Conservation (phyloP, 92 coral and sea anemone species). For the Porites divaricata region DNA sequence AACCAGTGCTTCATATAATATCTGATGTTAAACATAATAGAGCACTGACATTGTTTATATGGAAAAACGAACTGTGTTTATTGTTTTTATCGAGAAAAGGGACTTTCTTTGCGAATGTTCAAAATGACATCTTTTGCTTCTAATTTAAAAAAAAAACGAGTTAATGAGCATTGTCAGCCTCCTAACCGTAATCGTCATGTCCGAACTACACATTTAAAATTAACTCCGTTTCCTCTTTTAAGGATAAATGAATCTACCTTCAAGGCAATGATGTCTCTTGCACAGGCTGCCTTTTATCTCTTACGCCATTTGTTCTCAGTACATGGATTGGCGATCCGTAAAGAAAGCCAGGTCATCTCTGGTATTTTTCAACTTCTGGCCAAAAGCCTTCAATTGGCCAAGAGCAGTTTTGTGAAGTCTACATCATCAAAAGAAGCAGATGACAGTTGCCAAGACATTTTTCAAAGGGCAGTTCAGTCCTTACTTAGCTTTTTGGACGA, state of each 20-base stretch:
- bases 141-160: too few relatives aligned
- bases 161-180: too few relatives aligned
- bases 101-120: too few relatives aligned
- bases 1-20: too few relatives aligned
- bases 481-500: not conserved
- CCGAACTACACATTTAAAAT: not conserved
- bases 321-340: not conserved
- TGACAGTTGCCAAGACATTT: not conserved
- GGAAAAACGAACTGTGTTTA: too few relatives aligned
- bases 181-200: not conserved
- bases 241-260: not conserved
- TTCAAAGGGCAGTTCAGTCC: not conserved
- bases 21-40: too few relatives aligned
- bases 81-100: too few relatives aligned
- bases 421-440: not conserved
- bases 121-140: too few relatives aligned
- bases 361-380: not conserved
- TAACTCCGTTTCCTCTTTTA: not conserved
- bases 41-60: too few relatives aligned
- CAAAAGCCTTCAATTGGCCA: not conserved
- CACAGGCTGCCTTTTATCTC: constrained; percentile 14
- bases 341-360: not conserved
- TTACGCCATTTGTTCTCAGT: not conserved
- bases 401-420: not conserved
- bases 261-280: constrained; percentile 7